Conservation (phyloP, 2,797 vertebrate genomes). For the Vireo griseus region DNA sequence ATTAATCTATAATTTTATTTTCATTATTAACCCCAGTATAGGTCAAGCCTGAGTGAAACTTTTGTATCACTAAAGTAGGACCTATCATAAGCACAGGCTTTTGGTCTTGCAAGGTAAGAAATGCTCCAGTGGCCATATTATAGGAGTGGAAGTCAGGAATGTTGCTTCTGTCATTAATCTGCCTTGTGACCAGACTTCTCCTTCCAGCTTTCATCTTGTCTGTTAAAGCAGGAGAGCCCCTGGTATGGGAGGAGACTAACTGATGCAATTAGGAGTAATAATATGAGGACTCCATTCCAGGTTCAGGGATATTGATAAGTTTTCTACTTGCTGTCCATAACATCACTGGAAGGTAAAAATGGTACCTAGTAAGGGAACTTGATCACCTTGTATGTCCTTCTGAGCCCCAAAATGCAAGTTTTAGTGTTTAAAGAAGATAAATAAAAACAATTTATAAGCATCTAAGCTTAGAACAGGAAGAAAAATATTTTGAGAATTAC, state of each 20-base stretch:
- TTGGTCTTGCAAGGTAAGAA: neutral
- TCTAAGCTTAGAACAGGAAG: neutral
- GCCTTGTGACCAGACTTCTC: neutral
- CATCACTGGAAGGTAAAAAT: neutral
- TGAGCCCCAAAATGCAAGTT: neutral
- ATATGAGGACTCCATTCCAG: neutral
- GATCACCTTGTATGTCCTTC: neutral
- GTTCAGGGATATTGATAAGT: neutral
- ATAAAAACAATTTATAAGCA: neutral
- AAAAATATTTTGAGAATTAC: neutral
- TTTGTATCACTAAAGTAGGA: neutral
- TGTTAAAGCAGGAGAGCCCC: neutral
- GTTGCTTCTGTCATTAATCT: neutral
- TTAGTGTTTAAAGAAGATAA: neutral
- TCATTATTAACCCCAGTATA: neutral
- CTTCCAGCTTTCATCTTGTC: neutral
- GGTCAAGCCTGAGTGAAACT: neutral
- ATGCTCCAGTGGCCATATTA: neutral
- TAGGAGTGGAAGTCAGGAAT: neutral
- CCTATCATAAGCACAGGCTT: neutral
- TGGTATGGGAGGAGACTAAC: rapidly evolving
- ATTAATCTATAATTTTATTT: neutral
- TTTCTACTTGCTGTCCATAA: neutral
- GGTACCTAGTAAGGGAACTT: neutral
- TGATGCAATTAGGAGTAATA: neutral